phyloP scores from a whole-genome alignment of 2,888 invertebrate species.

The Lymantria monacha region DNA sequence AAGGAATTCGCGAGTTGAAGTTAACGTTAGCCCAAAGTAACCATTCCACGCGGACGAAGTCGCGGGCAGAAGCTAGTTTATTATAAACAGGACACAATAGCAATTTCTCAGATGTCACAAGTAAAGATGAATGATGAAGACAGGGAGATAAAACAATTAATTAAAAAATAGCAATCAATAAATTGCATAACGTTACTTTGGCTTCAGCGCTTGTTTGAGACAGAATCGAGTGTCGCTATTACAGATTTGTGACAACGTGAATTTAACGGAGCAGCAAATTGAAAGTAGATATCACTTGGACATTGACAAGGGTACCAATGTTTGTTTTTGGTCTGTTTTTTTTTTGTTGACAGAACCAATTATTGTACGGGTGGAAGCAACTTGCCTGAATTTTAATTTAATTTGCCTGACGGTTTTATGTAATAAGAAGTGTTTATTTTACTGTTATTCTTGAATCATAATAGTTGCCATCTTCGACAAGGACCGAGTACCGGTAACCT shows the following conservation, averaged over 20 bases:
- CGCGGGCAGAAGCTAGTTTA: too few species aligned
- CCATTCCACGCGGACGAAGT: too few species aligned
- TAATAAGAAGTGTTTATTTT: not conserved
- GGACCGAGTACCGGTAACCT: too few species aligned
- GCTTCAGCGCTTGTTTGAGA: not conserved
- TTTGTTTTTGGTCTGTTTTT: slow-evolving; percentile 31
- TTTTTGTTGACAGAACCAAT: slow-evolving; percentile 29
- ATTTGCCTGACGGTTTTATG: not conserved
- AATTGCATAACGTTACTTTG: not conserved
- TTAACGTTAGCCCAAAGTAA: too few species aligned
- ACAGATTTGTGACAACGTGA: slow-evolving; percentile 35
- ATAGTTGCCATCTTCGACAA: too few species aligned
- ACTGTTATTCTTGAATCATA: not conserved
- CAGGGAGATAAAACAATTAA: too few species aligned
- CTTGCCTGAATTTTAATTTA: slow-evolving; percentile 13
- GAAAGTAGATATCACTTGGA: slow-evolving; percentile 54
- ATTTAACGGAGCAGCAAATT: slow-evolving; percentile 60
- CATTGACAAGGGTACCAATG: slow-evolving; percentile 55
- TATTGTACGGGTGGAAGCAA: slow-evolving; percentile 18
- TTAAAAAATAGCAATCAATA: not conserved
- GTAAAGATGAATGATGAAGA: too few species aligned
- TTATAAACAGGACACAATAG: too few species aligned
- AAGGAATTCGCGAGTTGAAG: too few species aligned
- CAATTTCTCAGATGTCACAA: too few species aligned
- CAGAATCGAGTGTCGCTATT: slow-evolving; percentile 1